Conservation (phyloP, 2,797 vertebrate species). For the Oceanodroma leucorhoa region DNA sequence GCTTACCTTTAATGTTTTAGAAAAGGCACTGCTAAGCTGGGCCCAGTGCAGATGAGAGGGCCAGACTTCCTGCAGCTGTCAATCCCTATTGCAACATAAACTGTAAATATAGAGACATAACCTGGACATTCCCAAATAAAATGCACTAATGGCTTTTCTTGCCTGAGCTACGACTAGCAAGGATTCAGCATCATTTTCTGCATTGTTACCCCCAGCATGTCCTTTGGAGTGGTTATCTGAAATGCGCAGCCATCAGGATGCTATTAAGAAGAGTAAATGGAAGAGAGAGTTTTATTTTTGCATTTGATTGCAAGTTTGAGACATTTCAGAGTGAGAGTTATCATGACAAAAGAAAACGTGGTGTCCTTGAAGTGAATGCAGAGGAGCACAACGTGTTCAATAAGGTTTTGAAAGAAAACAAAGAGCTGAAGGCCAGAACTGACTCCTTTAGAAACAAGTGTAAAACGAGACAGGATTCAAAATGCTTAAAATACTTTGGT, state of each 20-base stretch:
- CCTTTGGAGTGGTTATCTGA: neutral
- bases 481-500: constrained; percentile 30
- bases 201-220: neutral
- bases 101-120: neutral
- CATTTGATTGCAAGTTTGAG: neutral
- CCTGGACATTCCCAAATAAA: neutral
- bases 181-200: neutral
- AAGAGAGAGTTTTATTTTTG: neutral
- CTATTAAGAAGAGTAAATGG: neutral
- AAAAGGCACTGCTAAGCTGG: neutral
- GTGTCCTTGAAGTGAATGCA: constrained; percentile 18
- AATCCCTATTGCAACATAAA: neutral
- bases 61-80: neutral
- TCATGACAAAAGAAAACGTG: neutral
- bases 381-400: neutral
- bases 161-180: neutral
- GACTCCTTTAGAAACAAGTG: constrained; percentile 33
- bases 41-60: neutral
- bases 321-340: constrained; percentile 1
- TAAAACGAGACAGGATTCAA: neutral
- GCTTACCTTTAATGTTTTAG: neutral
- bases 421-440: constrained; percentile 44
- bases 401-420: constrained; percentile 59
- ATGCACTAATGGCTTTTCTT: neutral
- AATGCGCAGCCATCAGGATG: neutral